Percentiles rank a stretch among this genome's conserved stretches.
phyloP scores from a whole-genome alignment of 2,113 vertebrate genomes.

The Epinephelus fuscoguttatus region DNA sequence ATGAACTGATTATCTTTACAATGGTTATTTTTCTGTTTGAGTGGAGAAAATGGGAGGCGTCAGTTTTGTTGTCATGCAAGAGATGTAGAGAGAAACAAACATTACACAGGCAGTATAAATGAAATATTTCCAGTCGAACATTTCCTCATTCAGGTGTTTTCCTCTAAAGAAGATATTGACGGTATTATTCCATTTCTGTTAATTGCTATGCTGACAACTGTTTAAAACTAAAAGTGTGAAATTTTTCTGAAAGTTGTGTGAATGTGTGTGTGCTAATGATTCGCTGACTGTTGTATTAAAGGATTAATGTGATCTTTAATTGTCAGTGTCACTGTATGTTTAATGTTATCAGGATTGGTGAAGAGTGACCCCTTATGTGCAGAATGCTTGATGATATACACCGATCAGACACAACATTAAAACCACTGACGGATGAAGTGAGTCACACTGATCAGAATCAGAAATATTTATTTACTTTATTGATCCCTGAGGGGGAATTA shows the following conservation, averaged over 20 bases:
- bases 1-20: background rate
- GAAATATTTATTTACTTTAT: no score
- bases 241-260: constrained; percentile 21
- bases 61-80: background rate
- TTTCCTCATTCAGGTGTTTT: constrained; percentile 11
- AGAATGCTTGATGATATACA: background rate
- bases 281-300: constrained; percentile 33
- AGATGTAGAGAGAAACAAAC: constrained; percentile 5
- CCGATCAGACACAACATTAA: no score
- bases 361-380: background rate
- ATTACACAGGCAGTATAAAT: background rate
- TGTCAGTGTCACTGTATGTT: background rate
- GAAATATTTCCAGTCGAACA: background rate
- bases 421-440: no score
- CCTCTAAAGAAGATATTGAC: background rate
- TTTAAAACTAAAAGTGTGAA: constrained; percentile 41
- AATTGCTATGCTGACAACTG: background rate
- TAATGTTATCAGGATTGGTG: background rate
- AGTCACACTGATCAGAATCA: no score
- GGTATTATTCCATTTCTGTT: background rate
- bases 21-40: background rate
- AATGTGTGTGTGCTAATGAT: constrained; percentile 8
- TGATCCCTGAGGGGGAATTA: no score
- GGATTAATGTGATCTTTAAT: constrained; percentile 6
- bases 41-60: background rate